Evolutionary conservation across 2,113 vertebrate species (phyloP).

Genomic region (Petaurus breviceps): DNA sequence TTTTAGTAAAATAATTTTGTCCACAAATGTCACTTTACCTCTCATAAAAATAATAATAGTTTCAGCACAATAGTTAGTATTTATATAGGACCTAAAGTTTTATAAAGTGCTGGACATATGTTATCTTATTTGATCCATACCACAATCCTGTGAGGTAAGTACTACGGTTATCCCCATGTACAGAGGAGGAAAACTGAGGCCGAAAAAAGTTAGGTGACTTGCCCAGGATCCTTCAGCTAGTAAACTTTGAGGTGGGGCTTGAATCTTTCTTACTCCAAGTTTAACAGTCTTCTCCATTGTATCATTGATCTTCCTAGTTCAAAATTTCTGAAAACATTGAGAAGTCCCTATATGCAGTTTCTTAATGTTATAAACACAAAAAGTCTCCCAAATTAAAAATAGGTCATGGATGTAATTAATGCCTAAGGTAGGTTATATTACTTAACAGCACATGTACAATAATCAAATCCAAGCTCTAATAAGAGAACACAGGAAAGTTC

Average conservation of each 20-base stretch:
- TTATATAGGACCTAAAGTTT: background rate
- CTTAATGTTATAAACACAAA: background rate
- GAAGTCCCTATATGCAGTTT: background rate
- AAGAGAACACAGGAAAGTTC: background rate
- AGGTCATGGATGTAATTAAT: background rate
- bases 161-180: background rate
- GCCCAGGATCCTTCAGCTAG: background rate
- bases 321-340: background rate
- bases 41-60: background rate
- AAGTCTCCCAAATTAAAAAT: background rate
- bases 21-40: background rate
- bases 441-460: background rate
- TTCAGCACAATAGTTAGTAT: background rate
- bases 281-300: background rate
- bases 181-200: background rate
- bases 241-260: background rate
- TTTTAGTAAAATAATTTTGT: conserved; percentile 31
- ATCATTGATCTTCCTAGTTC: background rate
- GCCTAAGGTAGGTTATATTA: background rate
- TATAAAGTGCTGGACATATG: background rate
- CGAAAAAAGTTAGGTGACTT: background rate
- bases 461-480: background rate
- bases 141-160: background rate
- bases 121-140: background rate
- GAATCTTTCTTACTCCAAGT: background rate